Evolutionary conservation across 2,797 vertebrate species (phyloP).

Genomic region (Crypturellus tataupa): DNA sequence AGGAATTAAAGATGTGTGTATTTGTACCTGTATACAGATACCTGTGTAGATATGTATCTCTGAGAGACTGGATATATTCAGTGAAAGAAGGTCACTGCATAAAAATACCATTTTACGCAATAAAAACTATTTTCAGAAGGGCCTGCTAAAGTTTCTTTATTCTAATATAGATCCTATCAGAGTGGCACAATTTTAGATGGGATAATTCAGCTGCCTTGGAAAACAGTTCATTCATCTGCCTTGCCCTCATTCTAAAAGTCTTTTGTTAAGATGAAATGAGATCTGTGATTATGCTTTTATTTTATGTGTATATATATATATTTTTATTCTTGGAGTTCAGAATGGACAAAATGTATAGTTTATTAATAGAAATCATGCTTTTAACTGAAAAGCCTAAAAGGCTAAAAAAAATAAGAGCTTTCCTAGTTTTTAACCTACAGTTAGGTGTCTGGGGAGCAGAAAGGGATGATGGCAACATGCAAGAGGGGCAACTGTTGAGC

Average conservation of each 20-base stretch:
- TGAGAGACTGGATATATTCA: not conserved
- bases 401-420: not conserved
- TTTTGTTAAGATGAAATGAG: not conserved
- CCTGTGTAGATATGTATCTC: not conserved
- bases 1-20: not conserved
- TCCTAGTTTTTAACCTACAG: not conserved
- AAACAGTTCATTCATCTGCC: slow-evolving; percentile 2
- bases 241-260: slow-evolving; percentile 20
- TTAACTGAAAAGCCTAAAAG: not conserved
- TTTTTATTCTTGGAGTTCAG: not conserved
- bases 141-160: slow-evolving; percentile 5
- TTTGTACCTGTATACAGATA: rapidly evolving
- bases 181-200: not conserved
- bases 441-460: not conserved
- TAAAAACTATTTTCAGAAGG: slow-evolving; percentile 55
- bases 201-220: slow-evolving; percentile 27
- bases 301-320: not conserved
- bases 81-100: not conserved
- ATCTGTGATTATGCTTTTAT: not conserved
- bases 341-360: slow-evolving; percentile 16
- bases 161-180: slow-evolving; percentile 40
- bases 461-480: not conserved
- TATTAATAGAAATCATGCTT: slow-evolving; percentile 22
- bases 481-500: not conserved
- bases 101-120: slow-evolving; percentile 28